phyloP scores from a whole-genome alignment of 2,888 invertebrate species.

The Epistrophe eligans region DNA sequence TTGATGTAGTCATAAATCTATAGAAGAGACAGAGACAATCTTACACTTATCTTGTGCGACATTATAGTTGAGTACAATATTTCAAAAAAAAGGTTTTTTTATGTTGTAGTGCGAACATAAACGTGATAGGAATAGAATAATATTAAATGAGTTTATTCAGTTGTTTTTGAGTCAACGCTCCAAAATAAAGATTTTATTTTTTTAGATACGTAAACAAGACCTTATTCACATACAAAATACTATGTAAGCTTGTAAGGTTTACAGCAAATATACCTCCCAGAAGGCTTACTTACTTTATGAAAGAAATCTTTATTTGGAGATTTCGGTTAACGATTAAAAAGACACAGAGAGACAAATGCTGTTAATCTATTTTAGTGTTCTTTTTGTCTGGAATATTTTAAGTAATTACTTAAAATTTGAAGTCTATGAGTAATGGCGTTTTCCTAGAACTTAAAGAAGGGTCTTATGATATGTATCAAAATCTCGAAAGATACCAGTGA shows the following conservation, averaged over 20 bases:
- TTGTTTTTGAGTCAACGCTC: slow-evolving; percentile 33
- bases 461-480: no score
- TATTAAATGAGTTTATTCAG: slow-evolving; percentile 40
- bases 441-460: no score
- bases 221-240: background rate
- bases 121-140: slow-evolving; percentile 57
- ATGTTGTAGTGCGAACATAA: background rate
- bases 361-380: no score
- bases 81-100: background rate
- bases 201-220: background rate
- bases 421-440: no score
- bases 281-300: background rate
- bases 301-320: background rate
- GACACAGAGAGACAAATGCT: no score
- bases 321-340: background rate
- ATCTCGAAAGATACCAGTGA: no score
- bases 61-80: background rate
- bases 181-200: background rate
- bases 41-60: background rate
- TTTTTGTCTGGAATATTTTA: no score
- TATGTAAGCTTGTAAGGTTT: background rate
- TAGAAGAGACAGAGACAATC: slow-evolving; percentile 4
- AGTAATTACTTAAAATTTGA: no score
- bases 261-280: background rate
- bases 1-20: slow-evolving; percentile 46